phyloP scores from a whole-genome alignment of 2,113 vertebrate genomes.

The Salvelinus sp. region DNA sequence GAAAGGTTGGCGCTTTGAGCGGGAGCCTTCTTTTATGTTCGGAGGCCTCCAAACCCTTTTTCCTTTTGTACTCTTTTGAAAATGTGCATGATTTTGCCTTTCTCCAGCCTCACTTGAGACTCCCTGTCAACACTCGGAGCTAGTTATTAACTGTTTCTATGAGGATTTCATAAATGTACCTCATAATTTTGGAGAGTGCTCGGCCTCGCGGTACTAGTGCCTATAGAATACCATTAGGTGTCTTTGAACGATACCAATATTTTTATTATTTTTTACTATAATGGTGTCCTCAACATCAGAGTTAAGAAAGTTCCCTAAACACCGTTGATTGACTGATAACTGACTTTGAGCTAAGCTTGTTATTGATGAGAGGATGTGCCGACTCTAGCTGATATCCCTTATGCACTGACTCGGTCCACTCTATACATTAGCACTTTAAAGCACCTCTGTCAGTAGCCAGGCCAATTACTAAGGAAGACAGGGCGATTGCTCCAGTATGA shows the following conservation, averaged over 20 bases:
- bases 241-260: too few relatives aligned
- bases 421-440: conserved; percentile 64
- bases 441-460: conserved; percentile 57
- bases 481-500: conserved; percentile 34
- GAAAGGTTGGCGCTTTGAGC: conserved; percentile 10
- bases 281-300: conserved; percentile 24
- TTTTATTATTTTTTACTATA: not conserved
- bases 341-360: conserved; percentile 58
- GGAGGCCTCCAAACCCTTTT: not conserved
- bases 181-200: not conserved
- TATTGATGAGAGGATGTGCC: conserved; percentile 53
- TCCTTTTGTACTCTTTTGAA: not conserved
- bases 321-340: conserved; percentile 59
- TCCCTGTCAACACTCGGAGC: conserved; percentile 29
- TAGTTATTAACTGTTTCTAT: not conserved
- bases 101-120: conserved; percentile 24
- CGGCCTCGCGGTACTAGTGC: not conserved
- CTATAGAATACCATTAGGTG: not conserved
- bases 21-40: not conserved
- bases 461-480: conserved; percentile 54
- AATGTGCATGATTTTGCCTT: not conserved
- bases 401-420: conserved; percentile 12
- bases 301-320: conserved; percentile 51
- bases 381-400: conserved; percentile 49
- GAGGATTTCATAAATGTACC: not conserved